Evolutionary conservation across 2,888 invertebrate genomes (phyloP).

Genomic region (Eulithis prunata): DNA sequence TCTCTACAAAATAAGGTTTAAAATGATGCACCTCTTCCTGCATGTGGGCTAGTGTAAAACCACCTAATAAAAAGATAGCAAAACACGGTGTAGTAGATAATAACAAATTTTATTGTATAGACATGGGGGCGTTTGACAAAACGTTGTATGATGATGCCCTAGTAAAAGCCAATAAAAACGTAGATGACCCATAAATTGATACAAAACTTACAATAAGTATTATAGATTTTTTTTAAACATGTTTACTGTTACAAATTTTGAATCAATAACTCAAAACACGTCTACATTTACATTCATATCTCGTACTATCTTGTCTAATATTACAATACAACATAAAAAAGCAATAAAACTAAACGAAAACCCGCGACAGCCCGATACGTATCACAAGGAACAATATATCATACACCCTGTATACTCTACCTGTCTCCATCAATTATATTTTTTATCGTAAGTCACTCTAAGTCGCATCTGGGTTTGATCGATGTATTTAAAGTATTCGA

Average conservation of each 20-base stretch:
- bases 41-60: constrained; percentile 17
- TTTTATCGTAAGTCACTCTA: constrained; percentile 70
- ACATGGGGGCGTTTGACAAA: constrained; percentile 14
- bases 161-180: not conserved
- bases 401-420: constrained; percentile 44
- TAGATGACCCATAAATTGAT: not conserved
- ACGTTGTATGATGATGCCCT: not conserved
- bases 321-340: constrained; percentile 9
- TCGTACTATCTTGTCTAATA: constrained; percentile 4
- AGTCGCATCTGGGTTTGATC: constrained; percentile 74
- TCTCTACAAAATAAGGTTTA: not conserved
- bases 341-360: constrained; percentile 18
- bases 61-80: constrained; percentile 11
- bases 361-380: constrained; percentile 28
- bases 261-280: not conserved
- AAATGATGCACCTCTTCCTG: not conserved
- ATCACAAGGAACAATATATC: constrained; percentile 40
- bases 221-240: too few species aligned
- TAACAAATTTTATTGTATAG: constrained; percentile 13
- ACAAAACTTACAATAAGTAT: too few species aligned
- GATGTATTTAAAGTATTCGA: constrained; percentile 71
- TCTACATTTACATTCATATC: not conserved
- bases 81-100: constrained; percentile 16
- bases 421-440: constrained; percentile 81
- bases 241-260: too few species aligned